Evolutionary conservation across 2,797 vertebrate species (phyloP).

Genomic region (Sibirionetta formosa): DNA sequence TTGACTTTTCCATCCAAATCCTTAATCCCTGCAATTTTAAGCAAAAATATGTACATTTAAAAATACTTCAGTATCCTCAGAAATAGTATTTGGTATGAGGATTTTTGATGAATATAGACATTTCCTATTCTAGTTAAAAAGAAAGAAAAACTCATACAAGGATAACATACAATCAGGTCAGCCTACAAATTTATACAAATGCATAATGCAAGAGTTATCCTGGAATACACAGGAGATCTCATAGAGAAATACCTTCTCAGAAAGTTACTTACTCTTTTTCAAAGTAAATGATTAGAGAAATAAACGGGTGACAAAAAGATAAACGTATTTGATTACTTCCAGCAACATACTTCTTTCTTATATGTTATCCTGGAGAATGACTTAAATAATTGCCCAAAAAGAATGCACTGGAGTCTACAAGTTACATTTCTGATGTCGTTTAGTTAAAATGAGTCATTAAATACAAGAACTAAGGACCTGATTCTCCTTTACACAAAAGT

Average conservation of each 20-base stretch:
- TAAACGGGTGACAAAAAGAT: constrained; percentile 14
- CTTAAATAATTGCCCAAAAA: constrained; percentile 12
- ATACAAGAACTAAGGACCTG: background rate
- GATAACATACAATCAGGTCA: background rate
- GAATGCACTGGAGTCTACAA: background rate
- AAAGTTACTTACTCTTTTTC: background rate
- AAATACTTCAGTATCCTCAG: background rate
- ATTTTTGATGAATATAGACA: background rate
- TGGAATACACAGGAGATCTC: background rate
- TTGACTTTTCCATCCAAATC: background rate
- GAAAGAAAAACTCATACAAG: background rate
- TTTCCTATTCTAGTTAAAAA: background rate
- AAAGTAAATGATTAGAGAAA: background rate
- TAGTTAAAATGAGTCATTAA: background rate
- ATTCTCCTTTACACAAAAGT: constrained; percentile 5
- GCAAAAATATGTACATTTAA: background rate
- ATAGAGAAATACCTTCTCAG: background rate
- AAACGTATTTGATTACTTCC: background rate
- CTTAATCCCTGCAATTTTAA: background rate
- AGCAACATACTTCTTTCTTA: background rate
- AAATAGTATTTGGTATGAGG: background rate
- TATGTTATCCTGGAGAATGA: background rate
- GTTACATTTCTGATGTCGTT: background rate
- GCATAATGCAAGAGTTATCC: background rate
- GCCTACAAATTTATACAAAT: background rate